Evolutionary conservation across 2,888 invertebrate species (phyloP).

Genomic region (Oscheius sp.): DNA sequence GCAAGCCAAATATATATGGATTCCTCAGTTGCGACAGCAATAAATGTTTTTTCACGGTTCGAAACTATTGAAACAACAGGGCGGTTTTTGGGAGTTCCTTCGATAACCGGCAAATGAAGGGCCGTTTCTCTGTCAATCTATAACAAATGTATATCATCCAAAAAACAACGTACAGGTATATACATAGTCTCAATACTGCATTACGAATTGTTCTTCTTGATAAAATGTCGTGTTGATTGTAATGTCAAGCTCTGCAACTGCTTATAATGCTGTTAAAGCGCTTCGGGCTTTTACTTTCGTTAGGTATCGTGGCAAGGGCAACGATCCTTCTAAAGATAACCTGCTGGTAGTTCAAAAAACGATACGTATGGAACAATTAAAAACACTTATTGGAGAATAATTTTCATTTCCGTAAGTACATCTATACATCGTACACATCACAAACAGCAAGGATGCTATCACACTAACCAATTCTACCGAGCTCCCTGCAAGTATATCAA

Average conservation of each 20-base stretch:
- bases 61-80: conserved; percentile 53
- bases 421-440: neutral
- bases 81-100: conserved; percentile 22
- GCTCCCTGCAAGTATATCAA: conserved; percentile 18
- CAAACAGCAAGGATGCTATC: neutral
- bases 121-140: conserved; percentile 54
- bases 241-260: no score
- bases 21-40: conserved; percentile 60
- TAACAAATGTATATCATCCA: neutral
- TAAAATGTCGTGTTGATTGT: no score
- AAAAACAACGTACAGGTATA: conserved; percentile 7
- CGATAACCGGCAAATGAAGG: conserved; percentile 46
- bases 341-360: neutral
- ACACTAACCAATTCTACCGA: conserved; percentile 7
- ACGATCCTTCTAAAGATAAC: neutral
- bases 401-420: no score
- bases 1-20: conserved; percentile 65
- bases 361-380: neutral
- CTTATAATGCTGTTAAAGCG: no score
- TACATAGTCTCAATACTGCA: neutral
- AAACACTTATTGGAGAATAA: no score
- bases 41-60: conserved; percentile 67
- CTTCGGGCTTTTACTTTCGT: no score
- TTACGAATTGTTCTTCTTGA: no score
- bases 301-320: neutral